phyloP scores from a whole-genome alignment of 2,888 invertebrate genomes.

The Abrostola tripartita region DNA sequence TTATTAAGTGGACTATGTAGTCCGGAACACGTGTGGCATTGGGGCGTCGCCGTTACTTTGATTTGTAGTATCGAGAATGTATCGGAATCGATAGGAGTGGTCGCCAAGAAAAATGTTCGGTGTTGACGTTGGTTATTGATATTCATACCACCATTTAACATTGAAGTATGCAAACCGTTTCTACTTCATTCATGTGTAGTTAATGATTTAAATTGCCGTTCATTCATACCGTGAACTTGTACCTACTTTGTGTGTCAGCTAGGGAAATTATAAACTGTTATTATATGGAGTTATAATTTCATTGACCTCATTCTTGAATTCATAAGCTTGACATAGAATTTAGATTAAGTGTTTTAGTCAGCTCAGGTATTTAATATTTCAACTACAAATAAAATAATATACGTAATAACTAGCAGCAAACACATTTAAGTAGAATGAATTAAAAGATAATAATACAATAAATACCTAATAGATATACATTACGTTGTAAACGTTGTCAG shows the following conservation, averaged over 20 bases:
- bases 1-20: conserved; percentile 29
- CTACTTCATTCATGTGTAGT: conserved; percentile 37
- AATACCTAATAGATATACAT: too few relatives aligned
- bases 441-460: too few relatives aligned
- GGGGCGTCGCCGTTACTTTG: conserved; percentile 40
- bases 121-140: conserved; percentile 13
- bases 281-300: conserved; percentile 18
- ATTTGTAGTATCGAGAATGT: conserved; percentile 30
- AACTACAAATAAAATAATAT: too few relatives aligned
- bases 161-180: conserved; percentile 28
- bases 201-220: conserved; percentile 46
- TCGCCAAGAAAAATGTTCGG: conserved; percentile 22
- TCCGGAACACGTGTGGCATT: conserved; percentile 34
- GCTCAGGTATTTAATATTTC: too few relatives aligned
- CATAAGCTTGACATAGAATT: too few relatives aligned
- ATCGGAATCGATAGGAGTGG: conserved; percentile 32
- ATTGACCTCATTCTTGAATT: conserved; percentile 30
- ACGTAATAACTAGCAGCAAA: too few relatives aligned
- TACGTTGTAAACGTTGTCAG: too few relatives aligned
- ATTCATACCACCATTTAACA: conserved; percentile 14
- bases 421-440: too few relatives aligned
- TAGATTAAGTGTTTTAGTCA: too few relatives aligned
- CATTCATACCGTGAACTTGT: conserved; percentile 40
- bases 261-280: conserved; percentile 17
- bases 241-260: conserved; percentile 8